Conservation (phyloP, 2,113 vertebrate genomes). For the Hipposideros armiger region DNA sequence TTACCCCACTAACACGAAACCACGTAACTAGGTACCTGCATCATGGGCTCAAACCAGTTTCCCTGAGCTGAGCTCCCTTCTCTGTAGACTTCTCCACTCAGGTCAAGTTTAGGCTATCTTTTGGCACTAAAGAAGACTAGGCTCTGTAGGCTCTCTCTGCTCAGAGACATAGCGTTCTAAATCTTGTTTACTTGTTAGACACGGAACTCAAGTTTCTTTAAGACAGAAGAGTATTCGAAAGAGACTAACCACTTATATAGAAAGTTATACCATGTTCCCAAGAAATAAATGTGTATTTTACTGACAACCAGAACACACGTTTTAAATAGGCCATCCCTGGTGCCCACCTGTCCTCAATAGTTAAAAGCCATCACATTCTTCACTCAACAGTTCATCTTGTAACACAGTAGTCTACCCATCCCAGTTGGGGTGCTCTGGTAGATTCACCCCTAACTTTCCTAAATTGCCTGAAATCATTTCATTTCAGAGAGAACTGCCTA, state of each 20-base stretch:
- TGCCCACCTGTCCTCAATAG: background rate
- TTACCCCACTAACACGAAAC: background rate
- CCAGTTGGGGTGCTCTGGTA: background rate
- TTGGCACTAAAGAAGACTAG: background rate
- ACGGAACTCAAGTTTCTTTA: constrained; percentile 47
- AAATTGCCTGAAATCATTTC: constrained; percentile 38
- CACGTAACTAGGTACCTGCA: background rate
- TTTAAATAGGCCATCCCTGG: background rate
- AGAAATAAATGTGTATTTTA: constrained; percentile 56
- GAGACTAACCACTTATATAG: constrained; percentile 19
- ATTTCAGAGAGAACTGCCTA: constrained; percentile 23
- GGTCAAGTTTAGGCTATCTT: background rate
- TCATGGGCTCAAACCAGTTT: constrained; percentile 34
- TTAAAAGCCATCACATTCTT: background rate
- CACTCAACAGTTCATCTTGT: background rate
- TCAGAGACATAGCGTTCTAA: background rate
- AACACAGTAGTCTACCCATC: background rate
- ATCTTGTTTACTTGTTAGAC: constrained; percentile 41
- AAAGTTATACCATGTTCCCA: background rate
- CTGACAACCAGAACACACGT: background rate
- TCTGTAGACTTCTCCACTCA: background rate
- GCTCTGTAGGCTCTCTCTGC: background rate
- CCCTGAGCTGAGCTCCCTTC: constrained; percentile 22
- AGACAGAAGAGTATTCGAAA: constrained; percentile 29
- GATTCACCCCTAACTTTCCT: constrained; percentile 34